Evolutionary conservation across 2,888 invertebrate genomes (phyloP), one percentile per base, ranked within the genome.

Genomic region (Rhagophthalmus giganteus): DNA sequence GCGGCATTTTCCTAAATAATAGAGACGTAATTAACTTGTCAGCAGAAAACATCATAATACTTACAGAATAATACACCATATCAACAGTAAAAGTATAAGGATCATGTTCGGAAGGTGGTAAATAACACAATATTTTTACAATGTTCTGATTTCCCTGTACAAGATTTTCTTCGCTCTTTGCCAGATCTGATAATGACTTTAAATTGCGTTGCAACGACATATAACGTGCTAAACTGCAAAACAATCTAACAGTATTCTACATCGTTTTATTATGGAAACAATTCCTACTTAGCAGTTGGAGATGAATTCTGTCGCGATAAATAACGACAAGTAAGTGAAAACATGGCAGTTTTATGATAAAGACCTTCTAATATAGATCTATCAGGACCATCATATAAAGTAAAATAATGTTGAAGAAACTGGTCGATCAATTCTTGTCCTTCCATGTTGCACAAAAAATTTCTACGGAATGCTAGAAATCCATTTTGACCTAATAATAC

Each of bases 321-420:
- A 55, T 69, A 70, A 5, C 56, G 49, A 33, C 72, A 74, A 0
- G 82, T 82, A 49, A 86, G 59, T 0, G 86, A 85, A 65, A 86
- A 79, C 9, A 81, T 64, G 0, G 88, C 86, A 20, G 82, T 69
- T 14, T 79, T 77, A 41, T 83, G 79, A 63, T 90, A 90, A 47
- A 89, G 69, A 1, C 79, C 78, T 8, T 77, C 66, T 7, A 89
- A 68, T 0, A 71, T 51, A 0, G 65, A 65, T 14, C 87, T 75
- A 41, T 85, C 80, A 8, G 16, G 14, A 1, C 77, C 72, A 64
- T 90, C 90, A 53, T 86, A 81, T 1, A 86, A 68, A 0, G 79
- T 78, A 63, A 85, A 88, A 72, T 80, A 86, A 51, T 84, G 80
- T 45, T 82, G 79, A 2, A 88, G 67, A 67, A 88, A 87, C 60